Evolutionary conservation across 2,113 vertebrate genomes (phyloP).

Genomic region (Oreochromis tanganicae): DNA sequence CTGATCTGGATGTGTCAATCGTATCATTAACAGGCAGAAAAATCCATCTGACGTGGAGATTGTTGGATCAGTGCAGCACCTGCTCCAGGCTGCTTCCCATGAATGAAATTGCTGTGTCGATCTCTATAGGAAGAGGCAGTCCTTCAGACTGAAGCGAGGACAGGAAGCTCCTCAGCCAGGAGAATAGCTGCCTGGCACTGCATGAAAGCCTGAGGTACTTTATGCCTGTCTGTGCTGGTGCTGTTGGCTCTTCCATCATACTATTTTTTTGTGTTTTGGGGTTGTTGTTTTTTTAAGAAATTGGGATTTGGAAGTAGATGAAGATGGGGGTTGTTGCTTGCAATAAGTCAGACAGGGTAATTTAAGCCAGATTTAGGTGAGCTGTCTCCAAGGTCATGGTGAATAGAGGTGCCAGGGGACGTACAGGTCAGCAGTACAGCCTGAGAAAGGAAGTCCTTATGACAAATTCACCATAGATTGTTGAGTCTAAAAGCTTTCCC

Average conservation of each 20-base stretch:
- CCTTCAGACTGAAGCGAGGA: slow-evolving; percentile 36
- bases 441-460: slow-evolving; percentile 42
- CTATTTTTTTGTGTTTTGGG: background rate
- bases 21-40: slow-evolving; percentile 49
- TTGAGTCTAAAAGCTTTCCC: background rate
- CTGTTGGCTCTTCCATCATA: background rate
- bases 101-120: slow-evolving; percentile 36
- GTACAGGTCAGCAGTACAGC: slow-evolving; percentile 15
- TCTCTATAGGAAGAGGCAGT: slow-evolving; percentile 19
- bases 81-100: slow-evolving; percentile 33
- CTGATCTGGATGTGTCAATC: slow-evolving; percentile 52
- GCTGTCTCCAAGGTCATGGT: slow-evolving; percentile 41
- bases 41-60: slow-evolving; percentile 56
- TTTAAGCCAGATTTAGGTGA: slow-evolving; percentile 49
- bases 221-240: background rate
- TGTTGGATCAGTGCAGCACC: slow-evolving; percentile 40
- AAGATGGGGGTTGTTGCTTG: background rate
- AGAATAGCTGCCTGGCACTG: background rate
- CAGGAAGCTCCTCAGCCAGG: background rate
- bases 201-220: background rate
- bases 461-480: slow-evolving; percentile 4
- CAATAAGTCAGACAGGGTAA: slow-evolving; percentile 36
- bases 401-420: slow-evolving; percentile 17
- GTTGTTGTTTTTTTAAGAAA: background rate
- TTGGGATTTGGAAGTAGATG: background rate